Conservation (phyloP, 2,113 vertebrate species). For the Cryptotis parvus region DNA sequence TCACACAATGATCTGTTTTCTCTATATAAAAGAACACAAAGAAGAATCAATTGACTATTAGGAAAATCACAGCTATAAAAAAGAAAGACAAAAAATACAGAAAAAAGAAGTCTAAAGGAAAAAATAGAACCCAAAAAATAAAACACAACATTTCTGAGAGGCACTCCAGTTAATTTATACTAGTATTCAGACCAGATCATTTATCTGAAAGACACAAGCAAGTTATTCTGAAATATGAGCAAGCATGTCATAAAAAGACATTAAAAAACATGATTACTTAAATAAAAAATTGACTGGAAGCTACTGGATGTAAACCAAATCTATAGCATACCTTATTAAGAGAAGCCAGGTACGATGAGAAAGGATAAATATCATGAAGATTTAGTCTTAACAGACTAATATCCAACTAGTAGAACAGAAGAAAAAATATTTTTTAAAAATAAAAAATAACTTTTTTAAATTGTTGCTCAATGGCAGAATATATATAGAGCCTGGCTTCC, state of each 20-base stretch:
- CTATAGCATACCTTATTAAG: background rate
- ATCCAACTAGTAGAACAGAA: background rate
- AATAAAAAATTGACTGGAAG: background rate
- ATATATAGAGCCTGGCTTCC: too few relatives aligned
- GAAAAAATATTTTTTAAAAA: background rate
- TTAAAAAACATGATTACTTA: background rate
- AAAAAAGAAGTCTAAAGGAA: background rate
- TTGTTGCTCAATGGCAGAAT: too few relatives aligned
- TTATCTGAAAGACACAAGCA: background rate
- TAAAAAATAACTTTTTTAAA: background rate
- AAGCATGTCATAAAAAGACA: background rate
- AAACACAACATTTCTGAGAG: background rate
- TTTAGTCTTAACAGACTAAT: background rate
- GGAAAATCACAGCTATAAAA: background rate
- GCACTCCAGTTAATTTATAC: background rate
- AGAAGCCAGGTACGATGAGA: background rate
- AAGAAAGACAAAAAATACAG: background rate
- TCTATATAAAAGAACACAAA: background rate
- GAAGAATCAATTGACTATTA: conserved; percentile 5
- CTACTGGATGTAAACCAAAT: background rate
- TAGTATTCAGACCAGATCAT: background rate
- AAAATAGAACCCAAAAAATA: background rate
- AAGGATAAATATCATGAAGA: background rate
- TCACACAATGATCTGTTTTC: background rate
- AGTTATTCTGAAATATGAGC: background rate